A percentile compares a stretch with the other conserved stretches of the same genome.
These are phyloP conservation scores for Nesoenas mayeri DNA, from an alignment of 2,113 vertebrate genomes.

Conservation along the genomic window DNA sequence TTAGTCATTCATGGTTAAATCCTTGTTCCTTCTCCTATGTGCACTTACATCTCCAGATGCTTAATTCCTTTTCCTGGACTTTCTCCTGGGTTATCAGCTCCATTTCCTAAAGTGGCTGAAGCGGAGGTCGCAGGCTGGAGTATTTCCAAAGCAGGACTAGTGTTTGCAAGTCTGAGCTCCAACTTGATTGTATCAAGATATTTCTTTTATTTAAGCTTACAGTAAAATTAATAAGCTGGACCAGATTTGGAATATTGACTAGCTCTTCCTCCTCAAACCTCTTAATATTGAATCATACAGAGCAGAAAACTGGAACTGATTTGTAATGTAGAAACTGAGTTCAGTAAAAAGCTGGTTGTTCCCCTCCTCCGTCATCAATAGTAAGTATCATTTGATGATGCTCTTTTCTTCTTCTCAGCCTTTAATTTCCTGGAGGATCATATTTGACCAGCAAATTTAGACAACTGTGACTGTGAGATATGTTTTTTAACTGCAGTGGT, in stretches of 20 bases:
- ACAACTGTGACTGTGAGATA: neutral
- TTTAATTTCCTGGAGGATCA: neutral
- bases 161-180: neutral
- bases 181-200: neutral
- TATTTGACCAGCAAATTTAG: neutral
- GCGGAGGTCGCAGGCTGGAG: neutral
- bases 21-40: neutral
- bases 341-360: neutral
- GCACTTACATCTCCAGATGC: neutral
- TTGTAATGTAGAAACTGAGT: neutral
- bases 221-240: neutral
- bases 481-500: neutral
- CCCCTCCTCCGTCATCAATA: neutral
- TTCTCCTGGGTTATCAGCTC: neutral
- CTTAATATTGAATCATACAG: neutral
- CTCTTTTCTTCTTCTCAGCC: neutral
- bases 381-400: neutral
- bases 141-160: neutral
- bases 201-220: neutral
- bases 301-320: neutral
- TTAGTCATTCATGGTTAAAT: neutral
- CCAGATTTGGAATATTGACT: neutral
- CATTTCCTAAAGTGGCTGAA: neutral
- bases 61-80: constrained; percentile 13
- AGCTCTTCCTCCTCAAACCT: neutral